Base-by-base conservation (phyloP, 2,888 invertebrate genomes). In the Hemithea aestivaria region DNA sequence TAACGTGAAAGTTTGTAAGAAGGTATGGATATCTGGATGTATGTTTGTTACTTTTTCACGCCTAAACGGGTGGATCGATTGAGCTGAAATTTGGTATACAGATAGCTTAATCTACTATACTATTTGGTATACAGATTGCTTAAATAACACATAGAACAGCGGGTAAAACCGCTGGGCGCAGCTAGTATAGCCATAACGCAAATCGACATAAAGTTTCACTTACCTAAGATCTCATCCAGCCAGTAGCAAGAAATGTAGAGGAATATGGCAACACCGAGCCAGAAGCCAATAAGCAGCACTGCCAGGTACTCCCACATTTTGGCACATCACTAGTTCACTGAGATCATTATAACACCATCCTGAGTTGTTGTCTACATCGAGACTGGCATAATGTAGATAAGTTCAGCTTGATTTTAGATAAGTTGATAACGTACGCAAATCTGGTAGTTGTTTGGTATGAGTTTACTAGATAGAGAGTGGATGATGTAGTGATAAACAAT, bases 151-250 rank as follows among this genome's bases (percentile, higher is more conserved):
- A n/a, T n/a, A n/a, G n/a, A n/a, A n/a, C n/a, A n/a, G n/a, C n/a
- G n/a, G n/a, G n/a, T n/a, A n/a, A n/a, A n/a, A n/a, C n/a, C n/a
- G n/a, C n/a, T n/a, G n/a, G n/a, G n/a, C n/a, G n/a, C n/a, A n/a
- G n/a, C n/a, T n/a, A n/a, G n/a, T n/a, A n/a, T n/a, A n/a, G n/a
- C n/a, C n/a, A 16, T 16, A 4, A 16, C 5, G 16, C 16, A 16
- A 16, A 16, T 16, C 8, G 7, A 30, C 12, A 23, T 12, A n/a
- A 20, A 32, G 30, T 11, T 27, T 26, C 16, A 82, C 90, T 90
- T 73, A 90, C 91, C 91, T 58, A 90, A 81, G 44, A 90, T 81
- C 60, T 90, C 90, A 58, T 91, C 90, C 28, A 90, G 76, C 76
- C 90, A 80, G 61, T 89, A 89, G 59, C 82, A 88, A 63, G 87